Conservation (phyloP, 2,113 vertebrate species). For the Australoheros scitulus region DNA sequence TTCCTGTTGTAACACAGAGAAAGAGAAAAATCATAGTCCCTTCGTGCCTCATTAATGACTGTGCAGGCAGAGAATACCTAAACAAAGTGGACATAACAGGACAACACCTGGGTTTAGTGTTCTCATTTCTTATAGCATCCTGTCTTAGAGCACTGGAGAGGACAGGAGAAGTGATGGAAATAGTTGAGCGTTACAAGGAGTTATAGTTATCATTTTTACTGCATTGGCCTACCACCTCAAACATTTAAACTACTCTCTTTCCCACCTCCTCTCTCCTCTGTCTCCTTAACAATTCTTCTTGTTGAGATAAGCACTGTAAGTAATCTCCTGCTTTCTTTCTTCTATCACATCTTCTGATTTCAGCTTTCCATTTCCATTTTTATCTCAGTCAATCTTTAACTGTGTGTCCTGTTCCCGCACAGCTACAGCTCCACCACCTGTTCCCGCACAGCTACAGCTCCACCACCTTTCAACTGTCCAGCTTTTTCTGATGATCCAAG, state of each 20-base stretch:
- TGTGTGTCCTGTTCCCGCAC: conserved; percentile 11
- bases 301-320: conserved; percentile 58
- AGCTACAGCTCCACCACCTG: background rate
- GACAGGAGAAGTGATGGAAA: conserved; percentile 21
- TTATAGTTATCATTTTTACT: conserved; percentile 5
- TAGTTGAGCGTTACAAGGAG: conserved; percentile 55
- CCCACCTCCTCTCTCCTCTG: background rate
- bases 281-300: conserved; percentile 29
- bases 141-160: background rate
- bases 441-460: background rate
- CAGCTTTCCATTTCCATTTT: conserved; percentile 39
- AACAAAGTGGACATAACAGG: background rate
- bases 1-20: background rate
- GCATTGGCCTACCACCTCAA: background rate
- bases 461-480: background rate
- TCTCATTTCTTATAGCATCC: background rate
- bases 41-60: background rate
- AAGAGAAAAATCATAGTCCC: background rate
- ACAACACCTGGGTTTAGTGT: background rate
- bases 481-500: conserved; percentile 5
- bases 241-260: conserved; percentile 13
- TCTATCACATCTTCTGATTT: conserved; percentile 36
- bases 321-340: conserved; percentile 56
- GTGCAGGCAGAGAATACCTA: background rate
- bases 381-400: conserved; percentile 35